phyloP scores from a whole-genome alignment of 2,888 invertebrate species.

The Tachina grossa region DNA sequence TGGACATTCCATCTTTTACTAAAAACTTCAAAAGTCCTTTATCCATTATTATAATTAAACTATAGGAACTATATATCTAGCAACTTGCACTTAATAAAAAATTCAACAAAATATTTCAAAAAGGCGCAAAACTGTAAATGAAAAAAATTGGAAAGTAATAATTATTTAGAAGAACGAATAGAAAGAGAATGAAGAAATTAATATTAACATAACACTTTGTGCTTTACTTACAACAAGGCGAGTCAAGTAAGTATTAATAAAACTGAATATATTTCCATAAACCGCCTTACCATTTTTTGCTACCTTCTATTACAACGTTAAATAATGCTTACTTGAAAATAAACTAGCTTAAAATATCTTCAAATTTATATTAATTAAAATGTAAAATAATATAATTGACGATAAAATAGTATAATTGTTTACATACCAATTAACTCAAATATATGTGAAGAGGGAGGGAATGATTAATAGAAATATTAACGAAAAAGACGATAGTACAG shows the following conservation, averaged over 20 bases:
- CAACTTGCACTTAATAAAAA: conserved; percentile 4
- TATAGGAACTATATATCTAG: not conserved
- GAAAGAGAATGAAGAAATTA: not conserved
- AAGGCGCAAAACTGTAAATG: conserved; percentile 15
- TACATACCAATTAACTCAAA: too few species aligned
- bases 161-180: conserved; percentile 6
- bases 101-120: conserved; percentile 12
- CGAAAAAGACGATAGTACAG: too few species aligned
- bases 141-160: not conserved
- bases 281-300: too few species aligned
- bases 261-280: too few species aligned
- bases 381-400: too few species aligned
- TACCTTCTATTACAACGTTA: too few species aligned
- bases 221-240: not conserved
- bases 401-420: too few species aligned
- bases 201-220: not conserved
- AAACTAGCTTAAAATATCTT: too few species aligned
- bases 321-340: too few species aligned
- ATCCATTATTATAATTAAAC: conserved; percentile 43
- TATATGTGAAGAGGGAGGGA: too few species aligned
- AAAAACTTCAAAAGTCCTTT: conserved; percentile 66
- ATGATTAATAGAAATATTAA: too few species aligned
- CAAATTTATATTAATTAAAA: too few species aligned
- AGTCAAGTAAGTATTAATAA: not conserved
- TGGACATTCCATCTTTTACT: conserved; percentile 56